Evolutionary conservation across 1,140 invertebrate species (phyloP).

Genomic region (Daktulosphaira vitifoliae): DNA sequence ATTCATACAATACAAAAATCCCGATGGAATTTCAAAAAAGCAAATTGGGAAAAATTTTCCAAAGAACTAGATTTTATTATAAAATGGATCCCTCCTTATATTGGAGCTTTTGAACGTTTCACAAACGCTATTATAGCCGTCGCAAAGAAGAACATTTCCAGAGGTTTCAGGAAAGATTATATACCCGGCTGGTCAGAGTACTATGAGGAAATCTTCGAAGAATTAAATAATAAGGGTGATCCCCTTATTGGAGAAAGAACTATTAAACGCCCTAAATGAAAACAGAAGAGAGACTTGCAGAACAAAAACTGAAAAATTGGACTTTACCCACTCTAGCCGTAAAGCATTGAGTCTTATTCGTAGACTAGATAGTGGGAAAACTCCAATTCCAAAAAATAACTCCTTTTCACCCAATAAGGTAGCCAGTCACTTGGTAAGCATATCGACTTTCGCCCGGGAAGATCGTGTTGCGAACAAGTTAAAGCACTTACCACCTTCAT

Average conservation of each 20-base stretch:
- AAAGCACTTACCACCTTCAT: too few species aligned
- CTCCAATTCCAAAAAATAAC: too few species aligned
- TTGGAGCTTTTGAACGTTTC: constrained; percentile 28
- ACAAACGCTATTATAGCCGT: constrained; percentile 21
- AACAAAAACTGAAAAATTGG: too few species aligned
- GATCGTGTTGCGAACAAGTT: too few species aligned
- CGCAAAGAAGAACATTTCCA: constrained; percentile 32
- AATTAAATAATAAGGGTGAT: background rate
- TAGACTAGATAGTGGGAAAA: too few species aligned
- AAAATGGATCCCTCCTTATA: constrained; percentile 32
- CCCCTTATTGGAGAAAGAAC: background rate
- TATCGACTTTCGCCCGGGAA: too few species aligned
- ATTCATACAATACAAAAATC: background rate
- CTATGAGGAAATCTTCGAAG: background rate
- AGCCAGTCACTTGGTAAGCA: too few species aligned
- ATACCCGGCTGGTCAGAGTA: constrained; percentile 29
- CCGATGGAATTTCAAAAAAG: constrained; percentile 28
- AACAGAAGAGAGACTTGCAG: background rate
- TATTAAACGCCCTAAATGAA: too few species aligned
- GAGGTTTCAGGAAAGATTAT: constrained; percentile 33
- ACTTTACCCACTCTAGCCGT: too few species aligned
- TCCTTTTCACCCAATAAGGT: too few species aligned
- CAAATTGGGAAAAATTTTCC: constrained; percentile 11
- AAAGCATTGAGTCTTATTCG: too few species aligned
- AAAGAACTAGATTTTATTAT: constrained; percentile 10